Evolutionary conservation across 1,140 invertebrate species (phyloP).

Genomic region (Panagrolaimus sp.): DNA sequence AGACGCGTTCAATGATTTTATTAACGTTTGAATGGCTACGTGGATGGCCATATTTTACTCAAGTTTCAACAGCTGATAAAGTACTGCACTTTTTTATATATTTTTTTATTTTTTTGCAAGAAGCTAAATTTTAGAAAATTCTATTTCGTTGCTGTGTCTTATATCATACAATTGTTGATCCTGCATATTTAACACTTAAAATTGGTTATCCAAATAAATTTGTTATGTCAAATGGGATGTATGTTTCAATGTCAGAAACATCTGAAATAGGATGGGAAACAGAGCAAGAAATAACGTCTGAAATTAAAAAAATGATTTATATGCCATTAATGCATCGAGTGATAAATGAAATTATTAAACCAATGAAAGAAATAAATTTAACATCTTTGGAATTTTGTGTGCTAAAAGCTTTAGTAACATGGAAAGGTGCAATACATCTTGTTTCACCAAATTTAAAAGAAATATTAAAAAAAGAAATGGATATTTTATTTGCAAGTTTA

Average conservation of each 20-base stretch:
- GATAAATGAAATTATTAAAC: slow-evolving; percentile 30
- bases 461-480: not conserved
- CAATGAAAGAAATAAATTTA: slow-evolving; percentile 27
- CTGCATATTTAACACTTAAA: not conserved
- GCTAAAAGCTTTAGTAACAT: slow-evolving; percentile 33
- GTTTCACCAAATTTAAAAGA: not conserved
- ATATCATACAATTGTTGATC: slow-evolving; percentile 5
- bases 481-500: slow-evolving; percentile 4
- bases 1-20: not conserved
- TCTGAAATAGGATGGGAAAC: slow-evolving; percentile 1
- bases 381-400: slow-evolving; percentile 25
- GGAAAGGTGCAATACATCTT: slow-evolving; percentile 17
- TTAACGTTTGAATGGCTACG: slow-evolving; percentile 9
- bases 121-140: not conserved
- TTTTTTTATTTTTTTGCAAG: not conserved
- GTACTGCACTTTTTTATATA: too few species aligned
- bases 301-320: slow-evolving; percentile 21
- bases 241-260: not conserved
- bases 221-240: slow-evolving; percentile 12
- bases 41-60: slow-evolving; percentile 1
- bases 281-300: not conserved
- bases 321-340: slow-evolving; percentile 29
- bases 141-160: not conserved
- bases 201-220: slow-evolving; percentile 1
- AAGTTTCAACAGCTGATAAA: not conserved